Evolutionary conservation across 1,140 invertebrate genomes (phyloP).

Genomic region (Zaprionus inermis): DNA sequence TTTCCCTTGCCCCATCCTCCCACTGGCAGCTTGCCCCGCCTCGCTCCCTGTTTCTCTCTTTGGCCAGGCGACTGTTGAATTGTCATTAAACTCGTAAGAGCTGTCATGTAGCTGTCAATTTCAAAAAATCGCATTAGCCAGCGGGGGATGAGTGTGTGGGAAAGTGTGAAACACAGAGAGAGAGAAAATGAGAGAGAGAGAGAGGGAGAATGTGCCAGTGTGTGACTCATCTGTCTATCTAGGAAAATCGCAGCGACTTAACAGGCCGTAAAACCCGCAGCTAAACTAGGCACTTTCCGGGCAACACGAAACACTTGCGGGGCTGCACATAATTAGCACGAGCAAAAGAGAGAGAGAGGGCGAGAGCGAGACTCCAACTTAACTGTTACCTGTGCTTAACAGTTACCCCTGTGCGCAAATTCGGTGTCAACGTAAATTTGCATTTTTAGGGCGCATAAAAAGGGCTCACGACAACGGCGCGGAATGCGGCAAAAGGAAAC

Average conservation of each 20-base stretch:
- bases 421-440: slow-evolving; percentile 72
- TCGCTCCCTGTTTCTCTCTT: no score
- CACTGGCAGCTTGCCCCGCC: slow-evolving; percentile 2
- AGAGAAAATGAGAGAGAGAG: slow-evolving; percentile 2
- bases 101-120: slow-evolving; percentile 80
- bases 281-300: slow-evolving; percentile 35
- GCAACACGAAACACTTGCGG: slow-evolving; percentile 58
- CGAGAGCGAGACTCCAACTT: slow-evolving; percentile 31
- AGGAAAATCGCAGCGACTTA: slow-evolving; percentile 42
- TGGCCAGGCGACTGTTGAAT: slow-evolving; percentile 13
- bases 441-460: slow-evolving; percentile 72
- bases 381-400: slow-evolving; percentile 28
- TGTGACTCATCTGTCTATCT: slow-evolving; percentile 14
- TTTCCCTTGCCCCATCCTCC: background rate
- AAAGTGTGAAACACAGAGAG: slow-evolving; percentile 7
- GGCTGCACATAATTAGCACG: slow-evolving; percentile 75
- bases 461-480: slow-evolving; percentile 17
- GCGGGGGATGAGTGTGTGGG: slow-evolving; percentile 19
- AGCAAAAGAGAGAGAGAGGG: slow-evolving; percentile 7
- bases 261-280: slow-evolving; percentile 63
- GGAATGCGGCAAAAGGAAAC: slow-evolving; percentile 34
- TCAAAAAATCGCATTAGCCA: slow-evolving; percentile 75
- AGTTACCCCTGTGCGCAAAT: slow-evolving; percentile 14
- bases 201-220: background rate
- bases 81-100: slow-evolving; percentile 78